A percentile compares a stretch with the other conserved stretches of the same genome.
phyloP scores from a whole-genome alignment of 2,113 vertebrate genomes.

The Chauna torquata region DNA sequence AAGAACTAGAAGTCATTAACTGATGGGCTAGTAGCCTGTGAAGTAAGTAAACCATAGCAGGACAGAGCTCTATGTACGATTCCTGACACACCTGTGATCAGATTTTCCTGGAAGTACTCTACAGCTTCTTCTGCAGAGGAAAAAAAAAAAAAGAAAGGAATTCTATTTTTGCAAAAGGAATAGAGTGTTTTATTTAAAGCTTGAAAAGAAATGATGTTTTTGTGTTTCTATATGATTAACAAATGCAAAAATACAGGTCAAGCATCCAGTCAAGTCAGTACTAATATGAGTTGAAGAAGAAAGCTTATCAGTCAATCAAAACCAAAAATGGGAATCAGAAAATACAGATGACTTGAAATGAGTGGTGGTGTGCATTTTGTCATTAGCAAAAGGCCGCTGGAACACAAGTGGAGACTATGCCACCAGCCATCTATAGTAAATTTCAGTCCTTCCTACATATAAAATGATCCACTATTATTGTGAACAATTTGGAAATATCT shows the following conservation, averaged over 20 bases:
- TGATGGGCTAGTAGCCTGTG: neutral
- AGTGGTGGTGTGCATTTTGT: neutral
- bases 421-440: neutral
- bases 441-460: neutral
- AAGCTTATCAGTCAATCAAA: neutral
- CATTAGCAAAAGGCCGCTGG: neutral
- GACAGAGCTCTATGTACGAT: neutral
- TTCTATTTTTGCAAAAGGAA: neutral
- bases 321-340: neutral
- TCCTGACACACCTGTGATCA: neutral
- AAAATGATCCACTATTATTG: neutral
- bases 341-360: neutral
- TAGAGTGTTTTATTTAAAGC: neutral
- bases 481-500: neutral
- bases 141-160: neutral
- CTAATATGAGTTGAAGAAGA: neutral
- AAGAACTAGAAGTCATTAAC: neutral
- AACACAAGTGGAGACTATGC: neutral
- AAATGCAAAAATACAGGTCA: neutral
- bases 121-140: neutral
- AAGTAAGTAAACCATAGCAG: neutral
- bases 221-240: neutral
- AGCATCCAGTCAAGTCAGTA: neutral
- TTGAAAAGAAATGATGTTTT: neutral
- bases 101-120: neutral